Base-by-base conservation (phyloP, 1,140 invertebrate species). In the Lepidurus apus region DNA sequence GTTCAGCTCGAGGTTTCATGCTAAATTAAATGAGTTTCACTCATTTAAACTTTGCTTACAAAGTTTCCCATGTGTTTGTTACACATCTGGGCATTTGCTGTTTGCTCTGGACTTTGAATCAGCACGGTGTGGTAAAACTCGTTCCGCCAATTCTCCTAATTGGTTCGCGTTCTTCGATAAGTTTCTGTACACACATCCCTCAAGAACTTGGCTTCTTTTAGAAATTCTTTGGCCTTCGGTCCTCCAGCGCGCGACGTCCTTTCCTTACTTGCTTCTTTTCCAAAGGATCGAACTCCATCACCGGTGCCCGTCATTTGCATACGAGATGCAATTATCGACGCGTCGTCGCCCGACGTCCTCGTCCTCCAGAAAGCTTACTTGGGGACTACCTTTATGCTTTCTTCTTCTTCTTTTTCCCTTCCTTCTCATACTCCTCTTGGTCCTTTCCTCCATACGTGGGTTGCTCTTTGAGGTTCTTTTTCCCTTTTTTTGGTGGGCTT, bases 251-350 rank as follows among this genome's bases (percentile, higher is more conserved):
- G 53, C 53, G 53, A 65, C 53, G 53, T 65, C 53, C 21, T 65
- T 65, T 21, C 53, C 53, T 65, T n/a, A 13, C 21, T 65, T 65
- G 17, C 7, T 65, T 17, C 53, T 21, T n/a, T 21, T 21, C 53
- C n/a, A 65, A 77, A 65, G 76, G 76, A 77, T 77, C 24, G 76
- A 77, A 77, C 44, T 77, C 76, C 65, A 47, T 77, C 76, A 65
- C 76, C 76, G 76, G 76, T 77, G 76, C 76, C 45, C 76, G 76
- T 77, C 76, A 77, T 77, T 77, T 77, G 76, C 76, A 77, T 77
- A 77, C 76, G 17, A 77, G 76, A 77, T 77, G 44, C 76, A 77
- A 77, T 77, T 77, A 77, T 77, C 76, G 76, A 77, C 76, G 76
- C 76, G 45, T 65, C 44, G 76, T 77, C 76, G 76, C 76, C 76